Percentiles rank a stretch among this genome's conserved stretches.
Evolutionary conservation across 2,888 invertebrate species (phyloP).

Genomic region (Lymantria dispar): DNA sequence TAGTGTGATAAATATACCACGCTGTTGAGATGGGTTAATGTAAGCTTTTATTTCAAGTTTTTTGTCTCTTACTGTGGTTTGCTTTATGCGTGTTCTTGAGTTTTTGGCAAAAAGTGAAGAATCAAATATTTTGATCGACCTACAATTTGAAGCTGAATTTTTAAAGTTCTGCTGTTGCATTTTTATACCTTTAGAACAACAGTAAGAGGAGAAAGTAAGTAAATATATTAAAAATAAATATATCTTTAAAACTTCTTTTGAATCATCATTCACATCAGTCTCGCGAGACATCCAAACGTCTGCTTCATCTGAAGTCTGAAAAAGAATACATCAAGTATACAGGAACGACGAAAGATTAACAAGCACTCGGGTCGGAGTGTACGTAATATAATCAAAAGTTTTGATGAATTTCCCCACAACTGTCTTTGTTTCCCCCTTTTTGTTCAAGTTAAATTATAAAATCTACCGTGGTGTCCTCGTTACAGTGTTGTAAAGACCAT

Average conservation of each 20-base stretch:
- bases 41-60: no score
- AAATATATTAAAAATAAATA: background rate
- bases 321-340: conserved; percentile 4
- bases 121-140: no score
- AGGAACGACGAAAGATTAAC: conserved; percentile 58
- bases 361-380: conserved; percentile 57
- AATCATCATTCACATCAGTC: background rate
- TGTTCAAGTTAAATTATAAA: conserved; percentile 71
- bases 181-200: no score
- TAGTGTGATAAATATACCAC: no score
- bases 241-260: background rate
- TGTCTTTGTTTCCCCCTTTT: conserved; percentile 74
- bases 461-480: conserved; percentile 36
- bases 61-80: no score
- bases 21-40: no score
- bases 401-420: conserved; percentile 76
- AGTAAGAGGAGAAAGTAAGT: no score
- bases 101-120: no score
- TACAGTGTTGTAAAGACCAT: background rate
- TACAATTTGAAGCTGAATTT: no score
- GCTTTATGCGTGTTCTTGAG: no score
- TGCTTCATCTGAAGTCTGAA: background rate
- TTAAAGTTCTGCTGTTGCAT: no score
- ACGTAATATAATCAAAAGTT: conserved; percentile 79
- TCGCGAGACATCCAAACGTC: background rate